phyloP scores from a whole-genome alignment of 2,888 invertebrate genomes.

The Xanthia icteritia region DNA sequence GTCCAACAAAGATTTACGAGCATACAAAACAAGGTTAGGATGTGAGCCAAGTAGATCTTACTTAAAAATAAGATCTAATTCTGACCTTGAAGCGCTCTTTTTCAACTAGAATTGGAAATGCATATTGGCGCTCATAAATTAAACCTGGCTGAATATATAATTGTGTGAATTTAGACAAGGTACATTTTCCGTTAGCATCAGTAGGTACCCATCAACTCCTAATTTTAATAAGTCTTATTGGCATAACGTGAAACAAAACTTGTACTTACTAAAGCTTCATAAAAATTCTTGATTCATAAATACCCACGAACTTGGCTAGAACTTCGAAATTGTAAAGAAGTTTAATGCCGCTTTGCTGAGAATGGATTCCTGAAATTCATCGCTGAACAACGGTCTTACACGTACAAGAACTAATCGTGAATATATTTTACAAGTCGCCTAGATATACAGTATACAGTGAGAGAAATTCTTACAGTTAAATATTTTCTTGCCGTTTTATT shows the following conservation, averaged over 20 bases:
- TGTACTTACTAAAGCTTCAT: constrained; percentile 16
- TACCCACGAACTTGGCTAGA: constrained; percentile 25
- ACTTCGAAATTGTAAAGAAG: constrained; percentile 40
- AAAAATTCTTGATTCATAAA: constrained; percentile 38
- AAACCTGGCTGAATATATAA: constrained; percentile 19
- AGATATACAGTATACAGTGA: constrained; percentile 2
- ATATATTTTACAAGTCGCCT: constrained; percentile 19
- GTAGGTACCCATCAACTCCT: not conserved
- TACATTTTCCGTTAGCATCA: not conserved
- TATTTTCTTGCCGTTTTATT: constrained; percentile 2
- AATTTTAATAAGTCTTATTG: constrained; percentile 8
- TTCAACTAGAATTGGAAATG: constrained; percentile 19
- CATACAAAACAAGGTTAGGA: not conserved
- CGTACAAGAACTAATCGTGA: constrained; percentile 28
- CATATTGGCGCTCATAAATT: constrained; percentile 10
- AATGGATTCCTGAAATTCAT: constrained; percentile 38
- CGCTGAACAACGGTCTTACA: constrained; percentile 20
- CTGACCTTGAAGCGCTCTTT: not conserved
- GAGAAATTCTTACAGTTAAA: constrained; percentile 13
- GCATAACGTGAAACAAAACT: constrained; percentile 19
- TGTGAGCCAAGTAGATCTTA: not conserved
- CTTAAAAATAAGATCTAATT: not conserved
- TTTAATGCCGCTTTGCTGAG: constrained; percentile 25
- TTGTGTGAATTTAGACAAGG: not conserved
- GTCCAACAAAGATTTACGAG: not conserved